Evolutionary conservation across 1,140 invertebrate species (phyloP).

Genomic region (Ceratitis capitata): DNA sequence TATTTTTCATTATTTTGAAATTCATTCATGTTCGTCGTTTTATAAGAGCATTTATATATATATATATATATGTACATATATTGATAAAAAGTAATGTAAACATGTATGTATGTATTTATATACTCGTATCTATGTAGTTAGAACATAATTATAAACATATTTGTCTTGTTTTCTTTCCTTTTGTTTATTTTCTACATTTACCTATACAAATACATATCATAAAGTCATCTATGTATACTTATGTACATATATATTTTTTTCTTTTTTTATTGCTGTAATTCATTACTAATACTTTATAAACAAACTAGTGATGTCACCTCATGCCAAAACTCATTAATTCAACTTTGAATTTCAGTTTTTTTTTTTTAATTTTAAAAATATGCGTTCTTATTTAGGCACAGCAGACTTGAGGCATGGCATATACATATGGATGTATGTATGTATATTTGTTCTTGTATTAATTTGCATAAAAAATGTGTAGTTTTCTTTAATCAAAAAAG

Average conservation of each 20-base stretch:
- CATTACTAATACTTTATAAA: constrained; percentile 18
- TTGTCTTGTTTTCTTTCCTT: too few species aligned
- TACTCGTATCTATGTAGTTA: too few species aligned
- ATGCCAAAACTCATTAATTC: background rate
- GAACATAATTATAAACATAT: too few species aligned
- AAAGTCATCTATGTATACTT: background rate
- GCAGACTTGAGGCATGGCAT: background rate
- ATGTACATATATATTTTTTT: background rate
- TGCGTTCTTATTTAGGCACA: constrained; percentile 9
- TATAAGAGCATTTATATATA: background rate
- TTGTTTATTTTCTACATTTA: too few species aligned
- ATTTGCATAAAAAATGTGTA: constrained; percentile 1
- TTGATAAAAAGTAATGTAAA: background rate
- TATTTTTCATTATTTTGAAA: too few species aligned
- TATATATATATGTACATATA: background rate
- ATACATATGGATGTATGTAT: background rate
- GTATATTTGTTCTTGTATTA: background rate
- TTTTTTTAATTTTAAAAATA: background rate
- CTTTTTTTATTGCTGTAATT: background rate
- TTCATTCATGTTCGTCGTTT: too few species aligned
- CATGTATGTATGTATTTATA: background rate
- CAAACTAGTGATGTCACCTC: background rate
- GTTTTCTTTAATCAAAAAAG: too few species aligned
- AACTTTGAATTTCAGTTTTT: background rate
- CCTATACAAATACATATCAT: background rate